Conservation (phyloP, 2,797 vertebrate species). For the Sebastes oblongus region DNA sequence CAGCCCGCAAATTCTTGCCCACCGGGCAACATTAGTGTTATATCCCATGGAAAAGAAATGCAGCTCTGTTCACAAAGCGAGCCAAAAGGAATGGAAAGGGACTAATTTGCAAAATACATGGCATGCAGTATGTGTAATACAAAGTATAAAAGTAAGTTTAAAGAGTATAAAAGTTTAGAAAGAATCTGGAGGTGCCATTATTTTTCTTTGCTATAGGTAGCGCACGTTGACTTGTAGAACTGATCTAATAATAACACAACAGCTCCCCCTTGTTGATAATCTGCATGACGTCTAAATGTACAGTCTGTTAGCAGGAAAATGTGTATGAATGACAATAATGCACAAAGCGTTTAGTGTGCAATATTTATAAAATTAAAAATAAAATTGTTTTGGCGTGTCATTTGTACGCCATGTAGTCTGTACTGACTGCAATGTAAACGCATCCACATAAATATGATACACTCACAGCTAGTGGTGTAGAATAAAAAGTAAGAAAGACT, state of each 20-base stretch:
- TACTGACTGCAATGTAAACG: too few relatives aligned
- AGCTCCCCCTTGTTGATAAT: neutral
- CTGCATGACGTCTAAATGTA: neutral
- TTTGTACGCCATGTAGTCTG: too few relatives aligned
- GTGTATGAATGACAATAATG: too few relatives aligned
- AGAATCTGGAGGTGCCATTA: neutral
- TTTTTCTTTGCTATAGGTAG: neutral
- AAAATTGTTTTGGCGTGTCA: too few relatives aligned
- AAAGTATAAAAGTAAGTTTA: too few relatives aligned
- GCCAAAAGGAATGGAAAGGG: neutral
- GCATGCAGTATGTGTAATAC: neutral
- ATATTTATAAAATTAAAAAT: too few relatives aligned
- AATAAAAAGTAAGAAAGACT: too few relatives aligned
- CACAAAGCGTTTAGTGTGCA: too few relatives aligned
- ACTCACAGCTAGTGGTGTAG: too few relatives aligned
- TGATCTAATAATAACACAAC: neutral
- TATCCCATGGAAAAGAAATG: constrained; percentile 21
- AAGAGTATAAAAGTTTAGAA: neutral
- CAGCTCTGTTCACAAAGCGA: constrained; percentile 17
- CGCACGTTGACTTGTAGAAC: neutral
- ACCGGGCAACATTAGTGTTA: constrained; percentile 42
- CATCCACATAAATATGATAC: too few relatives aligned
- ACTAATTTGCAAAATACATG: constrained; percentile 17
- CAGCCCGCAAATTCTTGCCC: constrained; percentile 54
- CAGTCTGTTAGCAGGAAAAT: too few relatives aligned